A percentile compares a stretch with the other conserved stretches of the same genome.
Conservation (phyloP, 1,140 invertebrate species). For the Orius insidiosus region DNA sequence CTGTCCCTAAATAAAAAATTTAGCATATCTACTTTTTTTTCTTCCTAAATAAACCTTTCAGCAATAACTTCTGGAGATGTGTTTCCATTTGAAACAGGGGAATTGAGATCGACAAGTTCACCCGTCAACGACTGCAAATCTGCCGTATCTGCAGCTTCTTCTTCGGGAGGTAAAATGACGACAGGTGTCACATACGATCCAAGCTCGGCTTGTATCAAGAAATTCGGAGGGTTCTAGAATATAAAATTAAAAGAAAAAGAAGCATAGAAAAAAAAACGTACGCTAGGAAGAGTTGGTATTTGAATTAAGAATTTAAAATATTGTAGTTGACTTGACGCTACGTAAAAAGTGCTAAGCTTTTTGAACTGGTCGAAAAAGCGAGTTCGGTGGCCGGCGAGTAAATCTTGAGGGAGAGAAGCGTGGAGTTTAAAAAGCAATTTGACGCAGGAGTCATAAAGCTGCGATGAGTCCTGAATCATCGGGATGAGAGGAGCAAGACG, state of each 20-base stretch:
- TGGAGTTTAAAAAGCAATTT: slow-evolving; percentile 93
- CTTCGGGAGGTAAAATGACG: slow-evolving; percentile 57
- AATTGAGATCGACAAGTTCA: slow-evolving; percentile 28
- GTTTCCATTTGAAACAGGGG: slow-evolving; percentile 30
- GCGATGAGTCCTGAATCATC: slow-evolving; percentile 94
- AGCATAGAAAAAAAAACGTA: slow-evolving; percentile 26
- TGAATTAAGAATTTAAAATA: slow-evolving; percentile 95
- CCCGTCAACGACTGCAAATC: slow-evolving; percentile 25
- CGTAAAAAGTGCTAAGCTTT: slow-evolving; percentile 81
- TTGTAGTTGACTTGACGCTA: slow-evolving; percentile 80
- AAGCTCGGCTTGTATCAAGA: slow-evolving; percentile 82
- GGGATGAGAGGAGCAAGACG: slow-evolving; percentile 86
- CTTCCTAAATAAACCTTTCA: slow-evolving; percentile 28
- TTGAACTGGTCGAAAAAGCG: slow-evolving; percentile 81
- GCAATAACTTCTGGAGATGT: slow-evolving; percentile 35
- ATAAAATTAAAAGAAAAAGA: no score
- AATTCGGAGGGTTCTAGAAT: slow-evolving; percentile 81
- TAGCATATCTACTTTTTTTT: no score
- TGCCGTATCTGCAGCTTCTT: slow-evolving; percentile 13
- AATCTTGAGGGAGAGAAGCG: slow-evolving; percentile 73
- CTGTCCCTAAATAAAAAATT: slow-evolving; percentile 38
- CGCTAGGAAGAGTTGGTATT: slow-evolving; percentile 79
- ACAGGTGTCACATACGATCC: slow-evolving; percentile 85
- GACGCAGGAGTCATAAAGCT: slow-evolving; percentile 90
- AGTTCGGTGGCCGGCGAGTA: slow-evolving; percentile 60